Conservation (phyloP, 2,888 invertebrate genomes). For the Trichogramma dendrolimi region DNA sequence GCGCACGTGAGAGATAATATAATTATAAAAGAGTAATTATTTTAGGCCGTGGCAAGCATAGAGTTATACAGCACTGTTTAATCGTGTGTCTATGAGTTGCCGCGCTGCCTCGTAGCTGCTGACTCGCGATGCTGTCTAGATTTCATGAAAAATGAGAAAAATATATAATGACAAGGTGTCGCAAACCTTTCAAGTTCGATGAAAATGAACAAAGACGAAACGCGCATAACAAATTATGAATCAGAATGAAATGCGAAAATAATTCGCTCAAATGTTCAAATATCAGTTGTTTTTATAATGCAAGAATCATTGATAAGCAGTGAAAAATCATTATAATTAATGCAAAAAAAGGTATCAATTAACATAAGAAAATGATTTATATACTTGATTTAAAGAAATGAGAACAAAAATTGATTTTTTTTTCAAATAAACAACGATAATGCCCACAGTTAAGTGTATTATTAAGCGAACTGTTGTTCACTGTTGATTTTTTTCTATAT, state of each 20-base stretch:
- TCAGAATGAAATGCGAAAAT: too few relatives aligned
- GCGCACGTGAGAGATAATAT: constrained; percentile 32
- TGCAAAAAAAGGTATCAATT: constrained; percentile 6
- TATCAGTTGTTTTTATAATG: background rate
- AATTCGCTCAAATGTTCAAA: constrained; percentile 15
- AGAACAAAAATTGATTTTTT: constrained; percentile 26
- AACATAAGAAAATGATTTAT: constrained; percentile 9
- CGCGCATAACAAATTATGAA: too few relatives aligned
- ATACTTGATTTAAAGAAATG: constrained; percentile 13
- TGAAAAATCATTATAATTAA: constrained; percentile 7
- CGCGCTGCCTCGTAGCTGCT: constrained; percentile 43
- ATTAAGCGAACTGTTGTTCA: constrained; percentile 51
- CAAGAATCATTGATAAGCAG: background rate
- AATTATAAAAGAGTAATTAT: too few relatives aligned
- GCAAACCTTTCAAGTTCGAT: constrained; percentile 16
- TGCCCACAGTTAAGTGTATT: constrained; percentile 48
- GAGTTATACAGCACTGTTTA: constrained; percentile 46
- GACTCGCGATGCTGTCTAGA: constrained; percentile 26
- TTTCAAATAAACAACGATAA: constrained; percentile 27
- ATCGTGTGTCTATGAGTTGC: constrained; percentile 48
- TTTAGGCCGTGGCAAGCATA: constrained; percentile 46
- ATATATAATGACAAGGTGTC: constrained; percentile 11
- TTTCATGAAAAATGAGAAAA: constrained; percentile 30
- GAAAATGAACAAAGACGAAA: too few relatives aligned
- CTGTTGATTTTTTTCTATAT: constrained; percentile 43